Percentiles rank a stretch among this genome's conserved stretches.
These are phyloP conservation scores for Drosophila subsilvestris DNA, from an alignment of 2,888 invertebrate genomes.

Conservation along the genomic window DNA sequence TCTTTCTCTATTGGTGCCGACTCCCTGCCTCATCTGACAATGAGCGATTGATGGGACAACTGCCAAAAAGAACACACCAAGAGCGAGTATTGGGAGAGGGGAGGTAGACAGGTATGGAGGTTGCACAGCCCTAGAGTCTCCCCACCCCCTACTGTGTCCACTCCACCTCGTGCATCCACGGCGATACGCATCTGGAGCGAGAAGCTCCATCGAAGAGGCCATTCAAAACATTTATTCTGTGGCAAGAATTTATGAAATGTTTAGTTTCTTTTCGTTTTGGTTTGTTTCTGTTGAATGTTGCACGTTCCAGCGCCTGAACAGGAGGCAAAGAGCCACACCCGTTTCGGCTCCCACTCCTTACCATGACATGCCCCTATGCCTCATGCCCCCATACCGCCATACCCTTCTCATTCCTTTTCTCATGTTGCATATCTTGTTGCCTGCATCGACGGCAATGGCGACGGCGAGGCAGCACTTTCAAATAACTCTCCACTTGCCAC, in stretches of 20 bases:
- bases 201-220: slow-evolving; percentile 9
- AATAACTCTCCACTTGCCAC: slow-evolving; percentile 47
- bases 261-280: slow-evolving; percentile 37
- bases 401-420: background rate
- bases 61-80: slow-evolving; percentile 35
- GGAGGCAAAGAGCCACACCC: slow-evolving; percentile 63
- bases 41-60: slow-evolving; percentile 55
- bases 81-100: background rate
- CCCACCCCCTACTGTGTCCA: background rate
- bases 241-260: slow-evolving; percentile 70
- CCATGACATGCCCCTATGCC: slow-evolving; percentile 7
- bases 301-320: slow-evolving; percentile 38
- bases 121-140: background rate
- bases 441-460: slow-evolving; percentile 35
- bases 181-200: slow-evolving; percentile 52
- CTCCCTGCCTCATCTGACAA: slow-evolving; percentile 24
- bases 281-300: slow-evolving; percentile 39
- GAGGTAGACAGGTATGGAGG: no score
- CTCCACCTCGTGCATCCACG: background rate
- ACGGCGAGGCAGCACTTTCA: slow-evolving; percentile 45
- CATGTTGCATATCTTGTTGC: slow-evolving; percentile 48
- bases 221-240: slow-evolving; percentile 45
- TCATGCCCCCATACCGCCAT: no score
- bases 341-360: slow-evolving; percentile 43
- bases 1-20: no score